Evolutionary conservation across 2,797 vertebrate genomes (phyloP), one percentile per base, ranked within the genome.

Genomic region (Kryptolebias ocellatus): DNA sequence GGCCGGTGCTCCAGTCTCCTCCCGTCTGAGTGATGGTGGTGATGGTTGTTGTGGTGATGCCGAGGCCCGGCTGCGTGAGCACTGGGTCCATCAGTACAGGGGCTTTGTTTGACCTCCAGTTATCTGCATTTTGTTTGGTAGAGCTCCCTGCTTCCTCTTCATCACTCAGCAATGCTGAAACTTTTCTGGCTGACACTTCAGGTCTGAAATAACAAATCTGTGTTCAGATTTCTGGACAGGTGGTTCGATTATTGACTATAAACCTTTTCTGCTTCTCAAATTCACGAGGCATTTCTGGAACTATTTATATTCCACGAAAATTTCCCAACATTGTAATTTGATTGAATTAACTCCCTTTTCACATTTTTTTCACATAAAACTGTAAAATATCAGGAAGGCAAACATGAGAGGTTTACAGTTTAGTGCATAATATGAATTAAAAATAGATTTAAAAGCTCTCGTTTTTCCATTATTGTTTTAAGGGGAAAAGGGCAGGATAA

Each of bases 11-110:
- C 95, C 95, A 95, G 87, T 79, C 91, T 50, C 94, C 89, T 0
- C 95, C 93, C 0, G 93, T 95, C 85, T 91, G 94, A 0, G 93
- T 89, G 76, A 95, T 85, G 27, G 92, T 90, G 59, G 94, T 94
- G 64, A 95, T 31, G 2, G 91, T 93, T 0, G 93, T 94, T 24
- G 87, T 94, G 76, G 92, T 90, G 28, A 88, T 49, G 17, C 92
- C 91, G 4, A 92, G 88, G 8, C 89, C 82, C 0, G 95, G 95
- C 85, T 96, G 96, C 0, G 80, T 93, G 34, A 94, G 37, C 9
- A 93, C 60, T 0, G 86, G 87, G 9, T 89, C 86, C 18, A 58
- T 69, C n/a, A 1, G 42, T 3, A 31, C 72, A n/a, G 60, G 28
- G 51, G 17, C 37, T 1, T 18, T 15, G 14, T 72, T 39, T 34